These are phyloP conservation scores for Lycopodina hypogea DNA, from an alignment of 37 sponge, comb jelly and placozoan genomes.

Conservation along the genomic window DNA sequence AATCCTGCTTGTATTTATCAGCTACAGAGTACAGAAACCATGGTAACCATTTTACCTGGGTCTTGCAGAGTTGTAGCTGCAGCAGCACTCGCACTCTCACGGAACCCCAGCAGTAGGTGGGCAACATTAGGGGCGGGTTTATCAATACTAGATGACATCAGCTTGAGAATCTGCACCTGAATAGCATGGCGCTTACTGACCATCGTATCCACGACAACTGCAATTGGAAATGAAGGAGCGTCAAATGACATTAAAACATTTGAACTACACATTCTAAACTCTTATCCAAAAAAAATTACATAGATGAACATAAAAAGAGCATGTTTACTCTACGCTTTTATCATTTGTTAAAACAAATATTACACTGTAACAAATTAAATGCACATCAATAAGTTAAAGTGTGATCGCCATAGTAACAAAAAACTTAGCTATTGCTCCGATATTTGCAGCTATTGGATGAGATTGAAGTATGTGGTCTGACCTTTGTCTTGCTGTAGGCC, in stretches of 20 bases:
- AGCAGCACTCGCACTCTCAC: slow-evolving; percentile 32
- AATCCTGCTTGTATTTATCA: no score
- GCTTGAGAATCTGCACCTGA: slow-evolving; percentile 72
- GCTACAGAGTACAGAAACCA: no score
- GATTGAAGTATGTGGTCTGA: neutral
- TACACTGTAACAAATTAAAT: no score
- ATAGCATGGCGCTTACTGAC: slow-evolving; percentile 42
- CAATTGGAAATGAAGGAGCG: neutral
- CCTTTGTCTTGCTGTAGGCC: neutral
- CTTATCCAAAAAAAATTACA: neutral
- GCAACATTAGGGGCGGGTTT: slow-evolving; percentile 84
- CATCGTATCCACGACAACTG: slow-evolving; percentile 6
- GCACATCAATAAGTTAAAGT: no score
- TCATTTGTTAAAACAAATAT: no score
- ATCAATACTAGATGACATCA: slow-evolving; percentile 68
- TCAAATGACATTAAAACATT: no score
- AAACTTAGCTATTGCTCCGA: no score
- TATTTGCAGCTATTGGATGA: no score
- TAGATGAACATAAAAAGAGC: neutral
- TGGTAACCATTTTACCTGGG: no score
- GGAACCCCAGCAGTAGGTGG: slow-evolving; percentile 90
- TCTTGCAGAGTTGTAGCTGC: slow-evolving; percentile 88
- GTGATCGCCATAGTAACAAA: no score
- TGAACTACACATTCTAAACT: neutral
- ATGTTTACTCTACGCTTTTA: no score